phyloP scores from a whole-genome alignment of 2,113 vertebrate genomes.

The Sapayoa aenigma region DNA sequence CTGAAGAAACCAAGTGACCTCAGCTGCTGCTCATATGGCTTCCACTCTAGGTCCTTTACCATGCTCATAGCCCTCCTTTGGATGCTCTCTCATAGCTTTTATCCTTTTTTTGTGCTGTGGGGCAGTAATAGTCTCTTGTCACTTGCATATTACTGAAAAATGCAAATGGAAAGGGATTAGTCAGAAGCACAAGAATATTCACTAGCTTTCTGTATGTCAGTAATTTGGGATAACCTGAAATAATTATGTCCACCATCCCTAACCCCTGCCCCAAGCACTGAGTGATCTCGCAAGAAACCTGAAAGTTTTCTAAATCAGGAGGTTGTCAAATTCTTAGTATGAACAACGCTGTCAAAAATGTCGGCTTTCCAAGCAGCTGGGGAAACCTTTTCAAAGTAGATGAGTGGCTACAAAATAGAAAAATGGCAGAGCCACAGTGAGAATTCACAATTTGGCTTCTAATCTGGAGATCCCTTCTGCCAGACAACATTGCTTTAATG shows the following conservation, averaged over 20 bases:
- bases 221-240: background rate
- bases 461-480: background rate
- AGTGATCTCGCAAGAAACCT: background rate
- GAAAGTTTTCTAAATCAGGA: background rate
- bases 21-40: rapidly evolving
- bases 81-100: background rate
- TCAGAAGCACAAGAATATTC: background rate
- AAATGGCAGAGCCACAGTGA: background rate
- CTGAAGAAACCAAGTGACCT: background rate
- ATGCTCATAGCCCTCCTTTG: background rate
- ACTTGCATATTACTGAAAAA: background rate
- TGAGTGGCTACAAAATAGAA: background rate
- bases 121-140: background rate
- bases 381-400: background rate
- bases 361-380: background rate
- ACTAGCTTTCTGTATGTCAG: background rate
- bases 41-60: background rate
- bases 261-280: background rate
- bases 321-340: background rate
- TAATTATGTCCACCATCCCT: background rate
- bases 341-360: background rate
- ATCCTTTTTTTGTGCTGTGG: background rate
- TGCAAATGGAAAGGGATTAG: background rate
- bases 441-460: background rate
- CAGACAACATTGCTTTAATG: background rate